Base-by-base conservation (phyloP, 2,113 vertebrate genomes). In the Cathartes aura region DNA sequence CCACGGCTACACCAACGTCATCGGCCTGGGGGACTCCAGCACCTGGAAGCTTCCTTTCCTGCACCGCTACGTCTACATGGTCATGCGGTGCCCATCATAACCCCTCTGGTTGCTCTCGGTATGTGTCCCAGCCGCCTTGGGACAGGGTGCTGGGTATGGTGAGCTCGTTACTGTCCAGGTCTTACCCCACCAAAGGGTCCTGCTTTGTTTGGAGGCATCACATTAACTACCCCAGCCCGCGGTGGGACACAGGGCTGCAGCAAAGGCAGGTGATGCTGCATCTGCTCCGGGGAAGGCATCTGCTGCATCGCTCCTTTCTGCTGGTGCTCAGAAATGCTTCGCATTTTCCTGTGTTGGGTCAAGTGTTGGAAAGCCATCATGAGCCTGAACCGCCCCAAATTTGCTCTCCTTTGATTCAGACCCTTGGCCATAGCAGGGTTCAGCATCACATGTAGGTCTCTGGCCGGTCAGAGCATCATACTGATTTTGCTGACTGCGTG, bases 11-110 rank as follows among this genome's bases (percentile, higher is more conserved):
- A 99, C 99, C 70, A 99, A 99, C 0, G 43, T 99, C 81, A 98
- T 99, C 0, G 99, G 99, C 36, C 96, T 99, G 83, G 99, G 99
- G 1, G 99, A 99, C 97, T 99, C 99, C 64, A 99, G 99, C 97
- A 98, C 98, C 1, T 99, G 99, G 99, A 99, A 99, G 76, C 50
- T 98, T 68, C 99, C 99, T 5, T 98, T 92, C 94, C 98, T 99
- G 90, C 98, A 99, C 53, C 98, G 99, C 52, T 95, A 95, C 0
- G 6, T 99, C 87, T 99, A 99, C 97, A 99, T 99, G 98, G 99
- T 99, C 96, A 11, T 99, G 67, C 98, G 0, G 89, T 99, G 55
- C 99, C 99, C 48, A 4, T 99, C 96, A 42, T 99, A 45, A 99
- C 99, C 2, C 99, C 99, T 0, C 93, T 99, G 23, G 98, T 99